phyloP scores from a whole-genome alignment of 2,888 invertebrate species.

The Cosmopolites sordidus region DNA sequence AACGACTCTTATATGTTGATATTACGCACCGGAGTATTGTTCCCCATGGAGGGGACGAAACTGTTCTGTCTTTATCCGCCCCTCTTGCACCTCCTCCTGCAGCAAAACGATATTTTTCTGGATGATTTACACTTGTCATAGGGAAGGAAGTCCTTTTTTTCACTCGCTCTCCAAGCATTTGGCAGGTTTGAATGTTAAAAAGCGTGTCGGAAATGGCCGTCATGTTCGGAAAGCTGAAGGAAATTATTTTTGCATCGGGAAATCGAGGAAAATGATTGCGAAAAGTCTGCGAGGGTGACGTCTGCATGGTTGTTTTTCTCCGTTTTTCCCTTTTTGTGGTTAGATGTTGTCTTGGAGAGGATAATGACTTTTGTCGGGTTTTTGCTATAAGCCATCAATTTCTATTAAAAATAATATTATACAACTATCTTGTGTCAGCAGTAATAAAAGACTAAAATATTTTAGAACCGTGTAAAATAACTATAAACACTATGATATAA shows the following conservation, averaged over 20 bases:
- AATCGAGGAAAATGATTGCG: background rate
- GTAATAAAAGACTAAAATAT: too few relatives aligned
- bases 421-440: too few relatives aligned
- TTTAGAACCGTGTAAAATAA: too few relatives aligned
- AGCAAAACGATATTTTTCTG: conserved; percentile 1
- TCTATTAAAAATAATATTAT: too few relatives aligned
- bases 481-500: too few relatives aligned
- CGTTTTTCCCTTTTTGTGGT: too few relatives aligned
- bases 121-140: conserved; percentile 12
- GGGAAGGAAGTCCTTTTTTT: conserved; percentile 9
- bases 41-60: background rate
- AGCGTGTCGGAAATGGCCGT: background rate
- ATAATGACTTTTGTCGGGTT: too few relatives aligned
- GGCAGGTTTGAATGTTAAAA: conserved; percentile 14
- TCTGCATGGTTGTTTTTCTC: too few relatives aligned
- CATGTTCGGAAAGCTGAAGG: background rate
- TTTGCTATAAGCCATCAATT: too few relatives aligned
- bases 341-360: too few relatives aligned
- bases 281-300: too few relatives aligned
- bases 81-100: conserved; percentile 1
- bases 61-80: background rate
- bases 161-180: background rate
- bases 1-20: conserved; percentile 8
- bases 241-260: background rate
- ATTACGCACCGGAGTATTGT: conserved; percentile 9